Evolutionary conservation across 2,888 invertebrate genomes (phyloP).

Genomic region (Stramonita haemastoma): DNA sequence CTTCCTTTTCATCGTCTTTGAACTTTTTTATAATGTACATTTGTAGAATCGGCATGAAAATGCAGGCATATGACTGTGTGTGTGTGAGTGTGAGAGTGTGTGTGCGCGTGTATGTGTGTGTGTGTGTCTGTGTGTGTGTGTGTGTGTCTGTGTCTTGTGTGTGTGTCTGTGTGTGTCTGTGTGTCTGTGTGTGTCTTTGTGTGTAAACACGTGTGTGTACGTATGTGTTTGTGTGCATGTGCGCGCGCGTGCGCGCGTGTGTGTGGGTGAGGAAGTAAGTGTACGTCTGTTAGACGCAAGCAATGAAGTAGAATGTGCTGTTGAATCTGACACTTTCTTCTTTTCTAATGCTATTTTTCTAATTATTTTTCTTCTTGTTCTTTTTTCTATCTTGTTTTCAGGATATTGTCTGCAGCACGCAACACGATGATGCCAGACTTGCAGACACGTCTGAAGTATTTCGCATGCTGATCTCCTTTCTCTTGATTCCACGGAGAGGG

Average conservation of each 20-base stretch:
- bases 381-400: too few relatives aligned
- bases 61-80: too few relatives aligned
- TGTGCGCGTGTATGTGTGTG: not conserved
- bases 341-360: too few relatives aligned
- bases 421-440: not conserved
- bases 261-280: too few relatives aligned
- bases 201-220: not conserved
- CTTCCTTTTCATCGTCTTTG: too few relatives aligned
- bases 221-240: not conserved
- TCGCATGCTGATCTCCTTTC: too few relatives aligned
- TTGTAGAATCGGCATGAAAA: too few relatives aligned
- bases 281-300: not conserved
- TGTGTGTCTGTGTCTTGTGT: not conserved
- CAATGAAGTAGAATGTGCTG: too few relatives aligned
- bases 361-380: too few relatives aligned
- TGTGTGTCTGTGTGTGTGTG: not conserved
- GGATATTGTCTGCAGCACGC: not conserved
- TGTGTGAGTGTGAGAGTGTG: not conserved
- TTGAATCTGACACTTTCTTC: too few relatives aligned
- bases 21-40: too few relatives aligned
- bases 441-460: not conserved
- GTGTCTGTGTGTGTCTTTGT: not conserved
- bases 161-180: not conserved
- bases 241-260: not conserved
- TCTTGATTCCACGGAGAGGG: too few relatives aligned